A percentile compares a stretch with the other conserved stretches of the same genome.
Conservation (phyloP, 1,140 invertebrate genomes). For the Uloborus diversus region DNA sequence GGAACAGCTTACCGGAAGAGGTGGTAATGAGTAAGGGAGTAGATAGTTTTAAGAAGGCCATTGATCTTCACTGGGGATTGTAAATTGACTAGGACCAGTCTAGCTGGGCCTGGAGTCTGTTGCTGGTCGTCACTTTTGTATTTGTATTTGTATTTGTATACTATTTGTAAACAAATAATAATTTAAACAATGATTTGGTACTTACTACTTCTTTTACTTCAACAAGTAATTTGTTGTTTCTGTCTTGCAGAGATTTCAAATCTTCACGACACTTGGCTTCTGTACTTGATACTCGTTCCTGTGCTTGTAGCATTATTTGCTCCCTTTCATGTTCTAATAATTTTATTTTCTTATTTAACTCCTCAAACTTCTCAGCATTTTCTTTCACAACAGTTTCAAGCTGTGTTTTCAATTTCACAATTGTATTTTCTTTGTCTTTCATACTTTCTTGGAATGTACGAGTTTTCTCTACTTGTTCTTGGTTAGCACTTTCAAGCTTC, state of each 20-base stretch:
- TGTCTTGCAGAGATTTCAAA: slow-evolving; percentile 22
- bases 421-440: slow-evolving; percentile 44
- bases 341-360: slow-evolving; percentile 24
- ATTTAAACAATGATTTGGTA: no score
- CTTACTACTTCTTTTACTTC: slow-evolving; percentile 41
- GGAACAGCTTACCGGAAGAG: no score
- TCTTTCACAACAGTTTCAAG: slow-evolving; percentile 9
- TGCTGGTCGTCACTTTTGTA: no score
- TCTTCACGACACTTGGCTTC: slow-evolving; percentile 44
- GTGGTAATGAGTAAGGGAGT: no score
- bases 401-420: slow-evolving; percentile 32
- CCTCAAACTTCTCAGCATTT: slow-evolving; percentile 22
- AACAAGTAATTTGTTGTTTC: slow-evolving; percentile 7
- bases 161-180: no score
- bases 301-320: slow-evolving; percentile 37
- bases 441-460: slow-evolving; percentile 35
- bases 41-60: no score
- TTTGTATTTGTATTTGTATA: no score
- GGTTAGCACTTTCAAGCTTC: slow-evolving; percentile 3
- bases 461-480: slow-evolving; percentile 17
- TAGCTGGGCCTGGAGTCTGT: no score
- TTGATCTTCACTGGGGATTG: no score
- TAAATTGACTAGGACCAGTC: no score
- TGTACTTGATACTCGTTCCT: slow-evolving; percentile 31
- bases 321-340: slow-evolving; percentile 22